Percentiles rank a stretch among this genome's conserved stretches.
phyloP scores from a whole-genome alignment of 1,140 invertebrate species.

The Phortica variegata region DNA sequence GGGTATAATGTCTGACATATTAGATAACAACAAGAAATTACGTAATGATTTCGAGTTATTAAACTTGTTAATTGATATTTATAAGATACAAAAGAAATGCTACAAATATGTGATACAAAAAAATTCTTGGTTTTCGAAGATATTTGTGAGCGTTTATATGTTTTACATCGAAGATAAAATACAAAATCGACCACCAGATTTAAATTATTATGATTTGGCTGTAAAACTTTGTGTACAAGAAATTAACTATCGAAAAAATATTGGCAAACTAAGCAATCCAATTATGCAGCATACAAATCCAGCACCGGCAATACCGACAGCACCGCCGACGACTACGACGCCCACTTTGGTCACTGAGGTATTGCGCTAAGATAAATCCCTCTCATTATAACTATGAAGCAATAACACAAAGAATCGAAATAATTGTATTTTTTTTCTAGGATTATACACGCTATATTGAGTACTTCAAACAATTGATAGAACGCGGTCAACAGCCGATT shows the following conservation, averaged over 20 bases:
- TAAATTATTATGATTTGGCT: constrained; percentile 54
- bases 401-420: no score
- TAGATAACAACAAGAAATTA: constrained; percentile 7
- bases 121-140: constrained; percentile 16
- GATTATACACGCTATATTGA: no score
- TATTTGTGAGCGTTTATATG: constrained; percentile 26
- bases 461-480: no score
- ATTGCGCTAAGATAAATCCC: no score
- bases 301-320: no score
- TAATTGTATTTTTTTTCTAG: no score
- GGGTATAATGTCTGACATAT: constrained; percentile 15
- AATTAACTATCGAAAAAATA: constrained; percentile 18
- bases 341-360: no score
- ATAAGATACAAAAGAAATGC: constrained; percentile 26
- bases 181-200: constrained; percentile 35
- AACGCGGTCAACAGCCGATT: no score
- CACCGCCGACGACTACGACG: no score
- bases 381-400: no score
- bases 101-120: constrained; percentile 27
- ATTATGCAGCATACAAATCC: no score
- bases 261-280: no score
- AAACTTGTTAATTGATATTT: constrained; percentile 27
- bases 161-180: constrained; percentile 26
- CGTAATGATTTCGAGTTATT: constrained; percentile 15
- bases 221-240: constrained; percentile 56